Evolutionary conservation across 2,888 invertebrate species (phyloP).

Genomic region (Luperina testacea): DNA sequence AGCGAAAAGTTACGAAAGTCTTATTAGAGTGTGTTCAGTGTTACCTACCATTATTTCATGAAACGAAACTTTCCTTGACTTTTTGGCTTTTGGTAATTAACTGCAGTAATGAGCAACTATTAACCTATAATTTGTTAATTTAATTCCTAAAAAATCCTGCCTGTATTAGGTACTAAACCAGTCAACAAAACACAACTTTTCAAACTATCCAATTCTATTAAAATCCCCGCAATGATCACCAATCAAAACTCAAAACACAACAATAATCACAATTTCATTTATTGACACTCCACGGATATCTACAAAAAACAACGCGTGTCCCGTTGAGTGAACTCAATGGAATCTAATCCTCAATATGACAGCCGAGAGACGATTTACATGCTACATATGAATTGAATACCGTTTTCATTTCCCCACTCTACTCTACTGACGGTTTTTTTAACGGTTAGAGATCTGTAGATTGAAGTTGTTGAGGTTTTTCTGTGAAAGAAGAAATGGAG

Average conservation of each 20-base stretch:
- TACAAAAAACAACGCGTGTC: conserved; percentile 53
- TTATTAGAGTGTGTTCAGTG: not conserved
- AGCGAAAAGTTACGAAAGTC: conserved; percentile 45
- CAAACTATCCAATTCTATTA: not conserved
- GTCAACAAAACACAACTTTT: not conserved
- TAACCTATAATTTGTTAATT: not conserved
- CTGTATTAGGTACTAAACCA: not conserved
- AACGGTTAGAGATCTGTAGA: conserved; percentile 71
- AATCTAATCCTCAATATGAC: conserved; percentile 78
- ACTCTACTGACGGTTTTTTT: conserved; percentile 66
- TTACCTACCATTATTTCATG: not conserved
- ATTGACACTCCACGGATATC: conserved; percentile 40
- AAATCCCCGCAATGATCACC: not conserved
- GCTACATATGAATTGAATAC: conserved; percentile 76
- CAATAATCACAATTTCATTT: conserved; percentile 12
- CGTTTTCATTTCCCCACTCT: conserved; percentile 79
- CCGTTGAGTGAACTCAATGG: conserved; percentile 62
- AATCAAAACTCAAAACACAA: not conserved
- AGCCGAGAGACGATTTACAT: conserved; percentile 61
- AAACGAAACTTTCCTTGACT: not conserved
- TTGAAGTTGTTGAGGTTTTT: not conserved
- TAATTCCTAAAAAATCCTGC: not conserved
- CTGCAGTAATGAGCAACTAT: not conserved
- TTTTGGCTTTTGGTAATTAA: not conserved
- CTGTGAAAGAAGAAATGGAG: not conserved